Percentiles rank a stretch among this genome's conserved stretches.
Conservation (phyloP, 2,888 invertebrate genomes). For the Aphodius granarius region DNA sequence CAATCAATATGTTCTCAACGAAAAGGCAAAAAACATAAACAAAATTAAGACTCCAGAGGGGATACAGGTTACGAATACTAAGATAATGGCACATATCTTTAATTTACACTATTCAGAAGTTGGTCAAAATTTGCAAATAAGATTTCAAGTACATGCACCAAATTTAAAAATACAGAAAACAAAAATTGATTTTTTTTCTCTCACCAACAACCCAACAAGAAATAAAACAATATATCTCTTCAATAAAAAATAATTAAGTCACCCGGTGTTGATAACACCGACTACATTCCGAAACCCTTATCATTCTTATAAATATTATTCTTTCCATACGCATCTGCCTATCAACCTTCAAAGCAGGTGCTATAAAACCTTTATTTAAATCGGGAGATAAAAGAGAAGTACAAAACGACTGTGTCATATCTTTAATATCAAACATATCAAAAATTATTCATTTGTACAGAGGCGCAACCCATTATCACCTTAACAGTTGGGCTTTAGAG, state of each 20-base stretch:
- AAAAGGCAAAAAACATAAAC: neutral
- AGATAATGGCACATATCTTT: neutral
- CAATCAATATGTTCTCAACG: neutral
- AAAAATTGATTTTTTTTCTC: neutral
- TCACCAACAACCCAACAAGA: neutral
- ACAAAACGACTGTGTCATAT: too few relatives aligned
- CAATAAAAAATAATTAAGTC: conserved; percentile 19
- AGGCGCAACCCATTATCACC: too few relatives aligned
- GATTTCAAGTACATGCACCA: neutral
- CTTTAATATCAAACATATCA: too few relatives aligned
- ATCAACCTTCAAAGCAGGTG: too few relatives aligned
- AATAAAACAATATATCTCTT: conserved; percentile 14
- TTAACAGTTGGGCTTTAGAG: too few relatives aligned
- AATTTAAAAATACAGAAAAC: neutral
- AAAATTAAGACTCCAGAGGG: neutral
- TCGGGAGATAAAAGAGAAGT: too few relatives aligned
- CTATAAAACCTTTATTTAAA: too few relatives aligned
- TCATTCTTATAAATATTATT: too few relatives aligned
- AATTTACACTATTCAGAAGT: neutral
- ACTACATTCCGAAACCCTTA: too few relatives aligned
- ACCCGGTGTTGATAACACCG: too few relatives aligned
- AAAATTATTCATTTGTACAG: too few relatives aligned
- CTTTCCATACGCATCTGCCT: too few relatives aligned
- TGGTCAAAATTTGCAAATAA: neutral
- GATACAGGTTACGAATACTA: neutral